Evolutionary conservation across 2,113 vertebrate species (phyloP).

Genomic region (Puffinus mauretanicus): DNA sequence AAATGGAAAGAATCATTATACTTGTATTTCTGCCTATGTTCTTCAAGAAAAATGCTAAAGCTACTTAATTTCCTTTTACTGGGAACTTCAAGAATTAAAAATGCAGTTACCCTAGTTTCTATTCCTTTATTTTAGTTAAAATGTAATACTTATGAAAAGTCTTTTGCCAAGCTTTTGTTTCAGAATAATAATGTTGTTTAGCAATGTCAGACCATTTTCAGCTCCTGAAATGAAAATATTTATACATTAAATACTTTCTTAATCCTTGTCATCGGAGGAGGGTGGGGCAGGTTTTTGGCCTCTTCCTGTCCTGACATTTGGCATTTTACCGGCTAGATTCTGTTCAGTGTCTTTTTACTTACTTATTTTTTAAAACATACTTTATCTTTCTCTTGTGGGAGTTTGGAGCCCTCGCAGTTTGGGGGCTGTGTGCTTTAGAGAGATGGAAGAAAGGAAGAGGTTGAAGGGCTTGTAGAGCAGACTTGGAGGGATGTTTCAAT

Average conservation of each 20-base stretch:
- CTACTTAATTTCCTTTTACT: conserved; percentile 12
- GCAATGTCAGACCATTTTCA: conserved; percentile 55
- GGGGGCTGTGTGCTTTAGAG: neutral
- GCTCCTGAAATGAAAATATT: conserved; percentile 67
- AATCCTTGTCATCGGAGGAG: conserved; percentile 41
- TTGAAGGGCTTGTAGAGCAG: neutral
- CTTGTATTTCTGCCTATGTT: neutral
- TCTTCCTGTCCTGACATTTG: conserved; percentile 20
- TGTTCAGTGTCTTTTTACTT: neutral
- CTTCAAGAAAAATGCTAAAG: neutral
- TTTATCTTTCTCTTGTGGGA: neutral
- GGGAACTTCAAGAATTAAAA: conserved; percentile 22
- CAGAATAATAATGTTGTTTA: conserved; percentile 62
- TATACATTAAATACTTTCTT: conserved; percentile 58
- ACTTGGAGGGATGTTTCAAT: neutral
- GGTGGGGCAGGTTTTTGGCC: conserved; percentile 26
- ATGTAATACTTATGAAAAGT: conserved; percentile 5
- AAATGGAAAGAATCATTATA: neutral
- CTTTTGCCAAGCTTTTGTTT: conserved; percentile 69
- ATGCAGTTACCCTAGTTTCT: conserved; percentile 38
- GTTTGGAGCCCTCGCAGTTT: neutral
- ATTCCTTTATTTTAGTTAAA: conserved; percentile 59
- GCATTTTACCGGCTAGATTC: neutral
- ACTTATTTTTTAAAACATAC: neutral
- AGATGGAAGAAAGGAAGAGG: neutral